Percentiles rank a stretch among this genome's conserved stretches.
Conservation (phyloP, 2,113 vertebrate species). For the Bagarius yarrelli region DNA sequence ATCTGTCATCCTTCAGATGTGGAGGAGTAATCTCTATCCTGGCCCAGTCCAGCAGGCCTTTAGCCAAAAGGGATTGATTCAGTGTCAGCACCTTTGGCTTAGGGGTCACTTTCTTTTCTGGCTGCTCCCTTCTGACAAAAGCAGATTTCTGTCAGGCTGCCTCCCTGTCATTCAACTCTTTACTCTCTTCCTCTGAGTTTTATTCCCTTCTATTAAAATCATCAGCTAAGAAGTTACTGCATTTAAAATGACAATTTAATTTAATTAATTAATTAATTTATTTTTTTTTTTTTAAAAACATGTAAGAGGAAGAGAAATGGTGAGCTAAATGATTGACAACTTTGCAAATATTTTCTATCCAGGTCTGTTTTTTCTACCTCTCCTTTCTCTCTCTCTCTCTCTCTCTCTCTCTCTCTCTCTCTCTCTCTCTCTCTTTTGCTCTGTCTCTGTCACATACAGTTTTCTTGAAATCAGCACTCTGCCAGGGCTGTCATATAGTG, state of each 20-base stretch:
- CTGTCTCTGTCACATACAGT: constrained; percentile 43
- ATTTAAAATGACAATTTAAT: constrained; percentile 83
- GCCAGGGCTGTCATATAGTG: constrained; percentile 96
- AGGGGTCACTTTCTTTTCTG: constrained; percentile 87
- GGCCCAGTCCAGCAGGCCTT: constrained; percentile 84
- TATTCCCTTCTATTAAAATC: constrained; percentile 75
- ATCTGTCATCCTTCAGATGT: constrained; percentile 82
- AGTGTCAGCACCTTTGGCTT: constrained; percentile 97
- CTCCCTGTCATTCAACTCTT: constrained; percentile 45
- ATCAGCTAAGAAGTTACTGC: constrained; percentile 78
- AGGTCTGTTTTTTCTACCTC: constrained; percentile 7
- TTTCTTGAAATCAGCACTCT: constrained; percentile 89
- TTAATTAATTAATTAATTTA: constrained; percentile 63
- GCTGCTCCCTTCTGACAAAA: constrained; percentile 86
- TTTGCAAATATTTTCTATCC: constrained; percentile 24
- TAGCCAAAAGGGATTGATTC: constrained; percentile 97
- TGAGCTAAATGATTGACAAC: constrained; percentile 71
- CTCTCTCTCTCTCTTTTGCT: not conserved
- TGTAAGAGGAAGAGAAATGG: constrained; percentile 65
- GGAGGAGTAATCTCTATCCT: constrained; percentile 89
- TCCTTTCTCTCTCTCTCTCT: not conserved
- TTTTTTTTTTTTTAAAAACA: constrained; percentile 77
- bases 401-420: constrained; percentile 33
- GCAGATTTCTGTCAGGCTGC: constrained; percentile 72
- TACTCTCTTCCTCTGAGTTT: constrained; percentile 64